phyloP scores from a whole-genome alignment of 2,888 invertebrate genomes.

The Sminthurinus aureus region DNA sequence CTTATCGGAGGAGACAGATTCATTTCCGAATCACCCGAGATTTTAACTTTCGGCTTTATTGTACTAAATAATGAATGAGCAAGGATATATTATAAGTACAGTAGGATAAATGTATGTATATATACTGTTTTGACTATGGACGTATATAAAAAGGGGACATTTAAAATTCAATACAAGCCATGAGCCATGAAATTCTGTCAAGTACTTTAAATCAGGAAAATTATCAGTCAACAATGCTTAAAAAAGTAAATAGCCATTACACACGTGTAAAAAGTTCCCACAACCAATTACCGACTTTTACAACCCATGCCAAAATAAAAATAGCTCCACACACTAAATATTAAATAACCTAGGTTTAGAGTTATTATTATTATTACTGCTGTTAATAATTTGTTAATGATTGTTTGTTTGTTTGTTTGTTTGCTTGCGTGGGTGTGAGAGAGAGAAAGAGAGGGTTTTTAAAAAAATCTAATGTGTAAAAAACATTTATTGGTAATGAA shows the following conservation, averaged over 20 bases:
- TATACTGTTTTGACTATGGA: background rate
- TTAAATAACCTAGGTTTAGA: background rate
- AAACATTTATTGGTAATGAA: background rate
- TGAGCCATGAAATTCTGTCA: background rate
- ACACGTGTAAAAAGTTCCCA: background rate
- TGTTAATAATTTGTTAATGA: too few relatives aligned
- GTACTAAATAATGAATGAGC: constrained; percentile 25
- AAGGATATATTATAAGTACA: background rate
- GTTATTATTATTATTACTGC: too few relatives aligned
- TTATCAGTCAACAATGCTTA: constrained; percentile 3
- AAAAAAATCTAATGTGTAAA: background rate
- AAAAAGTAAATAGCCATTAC: background rate
- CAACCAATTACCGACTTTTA: background rate
- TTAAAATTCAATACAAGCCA: background rate
- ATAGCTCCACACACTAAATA: background rate
- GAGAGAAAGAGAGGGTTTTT: background rate
- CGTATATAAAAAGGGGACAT: background rate
- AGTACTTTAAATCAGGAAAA: too few relatives aligned
- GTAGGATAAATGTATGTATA: background rate
- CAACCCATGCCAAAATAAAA: background rate
- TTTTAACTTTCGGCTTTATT: constrained; percentile 38
- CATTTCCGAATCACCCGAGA: constrained; percentile 24
- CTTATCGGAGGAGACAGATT: constrained; percentile 37
- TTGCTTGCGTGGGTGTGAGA: too few relatives aligned
- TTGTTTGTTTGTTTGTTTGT: too few relatives aligned